Base-by-base conservation (phyloP, 2,113 vertebrate genomes). In the Platycercus adscitus region DNA sequence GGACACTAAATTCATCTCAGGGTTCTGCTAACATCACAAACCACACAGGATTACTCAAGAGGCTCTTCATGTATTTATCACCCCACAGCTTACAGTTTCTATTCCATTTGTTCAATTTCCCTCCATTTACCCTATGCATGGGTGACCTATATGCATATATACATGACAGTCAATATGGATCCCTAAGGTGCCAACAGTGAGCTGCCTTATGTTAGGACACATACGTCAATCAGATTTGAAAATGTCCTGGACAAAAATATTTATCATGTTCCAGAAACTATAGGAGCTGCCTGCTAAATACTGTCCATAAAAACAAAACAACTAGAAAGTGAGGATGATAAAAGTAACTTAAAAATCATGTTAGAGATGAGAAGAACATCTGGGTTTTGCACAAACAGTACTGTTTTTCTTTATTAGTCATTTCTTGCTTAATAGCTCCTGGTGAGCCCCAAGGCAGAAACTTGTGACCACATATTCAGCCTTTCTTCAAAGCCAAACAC, bases 41-140 rank as follows among this genome's bases (percentile, higher is more conserved):
- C 16, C 56, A 94, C 70, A 93, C 64, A 47, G 20, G 77, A 33
- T 71, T 93, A 65, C 77, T 79, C 16, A 3, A 96, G 53, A 91
- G 65, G 68, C 58, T 75, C 81, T 91, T 69, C 28, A 72, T 81
- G 75, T 93, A 91, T 95, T 95, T 94, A 88, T 92, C 94, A 89
- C 46, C 25, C 73, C 66, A 37, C 25, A 77, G 65, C 49, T 93
- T 64, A 64, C 53, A 58, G 76, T 83, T 89, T 44, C 56, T 33
- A 35, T 35, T 35, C 56, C 33, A 58, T 58, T 58, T 50, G 37
- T 81, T 75, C 81, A 61, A 86, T 61, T 58, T 35, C 63, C 50
- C 78, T 72, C 81, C 56, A 84, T 61, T 78, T 77, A 53, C 43
- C 85, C 50, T 70, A 19, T 44, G 58, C 21, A 56, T 33, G 29